phyloP scores from a whole-genome alignment of 37 sponge, comb jelly and placozoan species.

The Amphimedon queenslandica region DNA sequence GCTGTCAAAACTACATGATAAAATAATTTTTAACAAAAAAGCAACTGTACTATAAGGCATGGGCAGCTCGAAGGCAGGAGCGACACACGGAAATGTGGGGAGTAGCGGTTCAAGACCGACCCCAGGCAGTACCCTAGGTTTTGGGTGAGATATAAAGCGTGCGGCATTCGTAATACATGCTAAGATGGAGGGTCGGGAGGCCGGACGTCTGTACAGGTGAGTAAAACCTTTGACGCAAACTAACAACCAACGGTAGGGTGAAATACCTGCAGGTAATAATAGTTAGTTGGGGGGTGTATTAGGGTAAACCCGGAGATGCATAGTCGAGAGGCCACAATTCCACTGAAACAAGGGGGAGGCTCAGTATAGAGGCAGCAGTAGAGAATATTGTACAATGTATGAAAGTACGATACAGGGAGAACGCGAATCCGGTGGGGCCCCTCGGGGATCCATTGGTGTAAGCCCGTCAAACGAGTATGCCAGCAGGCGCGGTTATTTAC shows the following conservation, averaged over 20 bases:
- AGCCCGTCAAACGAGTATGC: conserved; percentile 81
- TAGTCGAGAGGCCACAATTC: conserved; percentile 78
- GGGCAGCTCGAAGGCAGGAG: conserved; percentile 66
- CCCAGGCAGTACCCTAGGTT: conserved; percentile 63
- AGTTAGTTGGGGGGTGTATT: conserved; percentile 1
- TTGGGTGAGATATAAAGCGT: conserved; percentile 70
- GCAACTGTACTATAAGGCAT: no score
- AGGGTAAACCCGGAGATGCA: conserved; percentile 53
- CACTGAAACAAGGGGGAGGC: conserved; percentile 75
- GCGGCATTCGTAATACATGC: conserved; percentile 83
- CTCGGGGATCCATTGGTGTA: no score
- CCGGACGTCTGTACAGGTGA: conserved; percentile 50
- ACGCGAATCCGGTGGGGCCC: no score
- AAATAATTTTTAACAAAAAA: no score
- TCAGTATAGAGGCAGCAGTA: conserved; percentile 79
- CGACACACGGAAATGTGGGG: conserved; percentile 66
- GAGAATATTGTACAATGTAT: conserved; percentile 87
- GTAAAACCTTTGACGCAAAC: conserved; percentile 56
- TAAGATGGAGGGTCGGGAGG: conserved; percentile 14
- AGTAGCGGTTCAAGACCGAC: conserved; percentile 53
- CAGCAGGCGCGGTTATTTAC: conserved; percentile 91
- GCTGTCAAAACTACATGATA: no score
- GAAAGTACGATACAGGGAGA: conserved; percentile 88
- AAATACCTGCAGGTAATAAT: background rate
- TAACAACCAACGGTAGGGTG: conserved; percentile 17